These are phyloP conservation scores for Calyptommatus sinebrachiatus DNA, from an alignment of 2,113 vertebrate species.

Conservation along the genomic window DNA sequence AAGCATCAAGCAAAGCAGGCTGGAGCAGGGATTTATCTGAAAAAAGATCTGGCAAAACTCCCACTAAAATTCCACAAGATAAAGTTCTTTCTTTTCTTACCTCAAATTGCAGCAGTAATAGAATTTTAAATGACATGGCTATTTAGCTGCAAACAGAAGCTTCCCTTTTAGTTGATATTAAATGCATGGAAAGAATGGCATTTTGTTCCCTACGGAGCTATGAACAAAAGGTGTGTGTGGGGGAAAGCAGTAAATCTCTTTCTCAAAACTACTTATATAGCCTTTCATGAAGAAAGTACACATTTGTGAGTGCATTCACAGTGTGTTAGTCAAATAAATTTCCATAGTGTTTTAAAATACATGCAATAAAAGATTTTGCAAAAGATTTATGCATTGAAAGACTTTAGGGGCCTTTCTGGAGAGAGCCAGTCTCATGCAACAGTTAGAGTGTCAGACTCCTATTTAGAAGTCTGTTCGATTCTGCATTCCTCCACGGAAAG, in stretches of 20 bases:
- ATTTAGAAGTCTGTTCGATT: too few relatives aligned
- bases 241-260: not conserved
- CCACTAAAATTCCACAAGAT: conserved; percentile 46
- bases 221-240: not conserved
- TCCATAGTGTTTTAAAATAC: not conserved
- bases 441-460: too few relatives aligned
- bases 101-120: conserved; percentile 34
- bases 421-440: too few relatives aligned
- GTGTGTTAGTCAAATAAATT: conserved; percentile 2
- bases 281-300: not conserved
- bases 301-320: conserved; percentile 3
- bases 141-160: conserved; percentile 52
- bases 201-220: not conserved
- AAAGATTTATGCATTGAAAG: not conserved
- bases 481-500: too few relatives aligned
- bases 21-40: conserved; percentile 45
- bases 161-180: not conserved
- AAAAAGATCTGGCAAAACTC: conserved; percentile 47
- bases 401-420: too few relatives aligned
- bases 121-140: conserved; percentile 43
- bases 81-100: conserved; percentile 41
- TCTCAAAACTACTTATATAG: not conserved
- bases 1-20: conserved; percentile 10
- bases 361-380: not conserved
- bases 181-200: conserved; percentile 7